Evolutionary conservation across 2,113 vertebrate genomes (phyloP).

Genomic region (Myotis davidii): DNA sequence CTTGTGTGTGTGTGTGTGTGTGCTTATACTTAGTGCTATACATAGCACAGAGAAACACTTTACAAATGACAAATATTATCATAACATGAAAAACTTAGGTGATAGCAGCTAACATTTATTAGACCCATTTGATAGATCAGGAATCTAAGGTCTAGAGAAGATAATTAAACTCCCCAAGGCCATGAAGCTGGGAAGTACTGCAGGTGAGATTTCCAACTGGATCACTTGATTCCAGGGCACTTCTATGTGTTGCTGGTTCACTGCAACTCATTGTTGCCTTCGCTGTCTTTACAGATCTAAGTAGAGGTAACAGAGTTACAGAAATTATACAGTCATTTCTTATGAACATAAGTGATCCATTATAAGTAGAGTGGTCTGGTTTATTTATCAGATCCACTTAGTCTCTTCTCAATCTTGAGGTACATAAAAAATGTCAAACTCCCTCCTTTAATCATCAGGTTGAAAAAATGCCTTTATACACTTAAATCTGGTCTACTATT

Average conservation of each 20-base stretch:
- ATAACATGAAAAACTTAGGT: not conserved
- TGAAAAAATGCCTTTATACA: not conserved
- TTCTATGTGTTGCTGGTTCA: not conserved
- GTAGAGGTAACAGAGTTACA: not conserved
- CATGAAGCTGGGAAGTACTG: not conserved
- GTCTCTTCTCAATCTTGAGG: not conserved
- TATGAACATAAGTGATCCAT: not conserved
- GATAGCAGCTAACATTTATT: not conserved
- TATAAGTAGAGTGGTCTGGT: not conserved
- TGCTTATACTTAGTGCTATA: not conserved
- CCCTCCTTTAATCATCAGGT: slow-evolving; percentile 10
- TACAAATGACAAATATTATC: slow-evolving; percentile 34
- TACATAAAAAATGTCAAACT: not conserved
- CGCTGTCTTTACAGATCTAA: not conserved
- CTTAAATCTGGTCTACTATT: not conserved
- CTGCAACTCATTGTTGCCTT: not conserved
- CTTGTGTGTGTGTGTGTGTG: not conserved
- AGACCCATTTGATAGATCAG: not conserved
- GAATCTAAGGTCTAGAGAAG: slow-evolving; percentile 27
- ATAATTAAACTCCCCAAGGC: not conserved
- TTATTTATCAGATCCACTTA: not conserved
- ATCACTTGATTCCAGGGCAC: not conserved
- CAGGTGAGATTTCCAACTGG: not conserved
- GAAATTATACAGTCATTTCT: slow-evolving; percentile 16
- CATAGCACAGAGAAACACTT: not conserved